These are phyloP conservation scores for Porphyrio hochstetteri DNA, from an alignment of 2,113 vertebrate genomes.

Conservation along the genomic window DNA sequence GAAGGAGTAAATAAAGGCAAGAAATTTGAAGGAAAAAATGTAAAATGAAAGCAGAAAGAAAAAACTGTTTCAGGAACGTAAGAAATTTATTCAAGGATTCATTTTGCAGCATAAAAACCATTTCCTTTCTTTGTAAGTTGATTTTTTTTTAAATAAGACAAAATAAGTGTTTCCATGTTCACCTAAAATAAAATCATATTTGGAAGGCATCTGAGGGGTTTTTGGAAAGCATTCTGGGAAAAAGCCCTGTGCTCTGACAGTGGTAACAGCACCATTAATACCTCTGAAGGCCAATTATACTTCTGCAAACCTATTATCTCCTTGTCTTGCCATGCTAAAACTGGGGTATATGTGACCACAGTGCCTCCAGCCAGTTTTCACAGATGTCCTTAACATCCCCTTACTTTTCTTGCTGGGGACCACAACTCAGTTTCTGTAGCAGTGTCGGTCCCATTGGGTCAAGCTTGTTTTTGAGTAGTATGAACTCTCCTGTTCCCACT, in stretches of 20 bases:
- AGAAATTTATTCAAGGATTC: not conserved
- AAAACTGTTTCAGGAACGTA: not conserved
- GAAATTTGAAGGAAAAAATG: not conserved
- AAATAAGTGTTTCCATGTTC: not conserved
- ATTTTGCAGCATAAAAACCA: accelerated
- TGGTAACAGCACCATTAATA: not conserved
- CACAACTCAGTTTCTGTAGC: not conserved
- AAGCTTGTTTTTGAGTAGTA: not conserved
- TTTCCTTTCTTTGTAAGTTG: not conserved
- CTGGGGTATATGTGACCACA: too few species aligned
- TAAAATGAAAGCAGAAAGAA: not conserved
- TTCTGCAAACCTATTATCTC: not conserved
- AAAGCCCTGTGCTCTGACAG: not conserved
- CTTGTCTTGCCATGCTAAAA: not conserved
- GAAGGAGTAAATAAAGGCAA: not conserved
- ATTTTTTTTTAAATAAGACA: not conserved
- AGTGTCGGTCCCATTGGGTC: not conserved
- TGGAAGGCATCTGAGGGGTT: not conserved
- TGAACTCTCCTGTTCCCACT: not conserved
- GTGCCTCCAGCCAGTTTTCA: not conserved
- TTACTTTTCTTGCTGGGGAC: not conserved
- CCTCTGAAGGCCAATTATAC: not conserved
- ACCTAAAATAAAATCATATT: not conserved
- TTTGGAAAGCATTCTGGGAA: not conserved
- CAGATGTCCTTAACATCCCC: not conserved